Percentiles rank a stretch among this genome's conserved stretches.
phyloP scores from a whole-genome alignment of 2,113 vertebrate species.

The Callionymus lyra region DNA sequence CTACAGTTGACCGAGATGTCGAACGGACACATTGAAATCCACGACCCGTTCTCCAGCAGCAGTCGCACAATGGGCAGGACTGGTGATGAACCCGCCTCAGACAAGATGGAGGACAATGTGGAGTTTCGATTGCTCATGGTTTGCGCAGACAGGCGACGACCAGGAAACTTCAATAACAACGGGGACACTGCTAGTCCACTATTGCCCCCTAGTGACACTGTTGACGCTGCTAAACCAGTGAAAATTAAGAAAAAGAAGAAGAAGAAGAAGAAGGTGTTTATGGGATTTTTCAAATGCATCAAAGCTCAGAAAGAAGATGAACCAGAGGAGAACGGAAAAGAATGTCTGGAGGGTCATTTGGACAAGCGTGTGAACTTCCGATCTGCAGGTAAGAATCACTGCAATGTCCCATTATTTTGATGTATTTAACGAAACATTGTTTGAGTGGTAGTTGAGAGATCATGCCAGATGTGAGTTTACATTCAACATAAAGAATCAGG shows the following conservation, averaged over 20 bases:
- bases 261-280: background rate
- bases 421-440: no score
- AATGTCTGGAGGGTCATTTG: fast-evolving
- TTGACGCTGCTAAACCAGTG: no score
- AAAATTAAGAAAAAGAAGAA: constrained; percentile 9
- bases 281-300: constrained; percentile 17
- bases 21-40: constrained; percentile 10
- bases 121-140: constrained; percentile 54
- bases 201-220: no score
- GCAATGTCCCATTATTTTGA: no score
- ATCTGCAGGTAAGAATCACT: background rate
- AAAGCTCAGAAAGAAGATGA: background rate
- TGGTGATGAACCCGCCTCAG: background rate
- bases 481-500: no score
- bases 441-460: no score
- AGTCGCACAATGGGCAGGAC: background rate
- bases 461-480: no score
- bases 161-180: background rate
- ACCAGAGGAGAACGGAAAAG: fast-evolving
- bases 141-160: constrained; percentile 32
- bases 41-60: constrained; percentile 1
- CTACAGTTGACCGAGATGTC: constrained; percentile 30
- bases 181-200: no score
- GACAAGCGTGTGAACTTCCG: background rate
- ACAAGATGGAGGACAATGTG: constrained; percentile 13